These are phyloP conservation scores for Trichogramma pretiosum DNA, from an alignment of 1,140 invertebrate genomes.

Conservation along the genomic window DNA sequence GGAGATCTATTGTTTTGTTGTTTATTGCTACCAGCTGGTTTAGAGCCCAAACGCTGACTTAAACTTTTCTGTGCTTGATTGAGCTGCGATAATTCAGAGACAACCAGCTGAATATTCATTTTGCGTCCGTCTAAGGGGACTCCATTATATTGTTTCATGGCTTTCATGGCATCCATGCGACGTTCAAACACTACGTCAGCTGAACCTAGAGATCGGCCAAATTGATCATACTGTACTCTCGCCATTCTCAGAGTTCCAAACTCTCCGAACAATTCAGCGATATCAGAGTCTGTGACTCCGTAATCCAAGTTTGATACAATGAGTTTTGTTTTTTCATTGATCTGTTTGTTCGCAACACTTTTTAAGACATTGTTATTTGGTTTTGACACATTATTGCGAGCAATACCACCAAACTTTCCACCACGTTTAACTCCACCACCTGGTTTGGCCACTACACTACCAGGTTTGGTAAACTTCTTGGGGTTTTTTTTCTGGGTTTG, in stretches of 20 bases:
- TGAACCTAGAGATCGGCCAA: not conserved
- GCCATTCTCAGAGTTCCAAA: not conserved
- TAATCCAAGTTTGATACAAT: not conserved
- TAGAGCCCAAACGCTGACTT: slow-evolving; percentile 27
- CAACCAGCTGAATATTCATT: not conserved
- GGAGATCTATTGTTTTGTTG: no score
- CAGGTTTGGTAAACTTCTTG: no score
- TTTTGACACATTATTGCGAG: slow-evolving; percentile 32
- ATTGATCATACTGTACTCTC: not conserved
- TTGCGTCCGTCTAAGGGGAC: not conserved
- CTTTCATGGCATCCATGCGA: slow-evolving; percentile 21
- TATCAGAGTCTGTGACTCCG: not conserved
- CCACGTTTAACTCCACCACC: slow-evolving; percentile 49
- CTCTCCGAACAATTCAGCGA: not conserved
- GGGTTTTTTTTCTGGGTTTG: no score
- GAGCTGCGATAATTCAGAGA: not conserved
- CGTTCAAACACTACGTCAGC: not conserved
- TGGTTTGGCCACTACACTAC: not conserved
- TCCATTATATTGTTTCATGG: not conserved
- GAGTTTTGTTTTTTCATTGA: not conserved
- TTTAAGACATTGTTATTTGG: not conserved
- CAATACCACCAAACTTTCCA: slow-evolving; percentile 55
- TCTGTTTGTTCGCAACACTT: slow-evolving; percentile 14
- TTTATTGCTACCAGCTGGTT: no score
- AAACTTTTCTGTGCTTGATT: slow-evolving; percentile 31